phyloP scores from a whole-genome alignment of 1,140 invertebrate species.

The Spodoptera litura region DNA sequence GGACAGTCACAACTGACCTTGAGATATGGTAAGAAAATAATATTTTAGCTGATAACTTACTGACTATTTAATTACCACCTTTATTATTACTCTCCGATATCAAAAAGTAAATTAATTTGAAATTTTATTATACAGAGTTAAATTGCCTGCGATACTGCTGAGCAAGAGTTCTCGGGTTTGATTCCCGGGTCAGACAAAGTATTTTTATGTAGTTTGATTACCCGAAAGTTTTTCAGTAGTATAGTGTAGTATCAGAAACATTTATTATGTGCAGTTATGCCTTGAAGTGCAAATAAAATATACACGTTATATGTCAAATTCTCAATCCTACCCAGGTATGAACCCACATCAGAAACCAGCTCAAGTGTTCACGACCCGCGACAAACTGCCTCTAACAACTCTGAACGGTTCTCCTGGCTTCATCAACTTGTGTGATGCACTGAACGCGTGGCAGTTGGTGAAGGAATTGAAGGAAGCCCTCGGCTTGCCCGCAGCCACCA shows the following conservation, averaged over 20 bases:
- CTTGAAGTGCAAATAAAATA: background rate
- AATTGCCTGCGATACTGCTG: no score
- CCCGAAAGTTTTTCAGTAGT: no score
- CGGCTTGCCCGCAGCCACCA: slow-evolving; percentile 96
- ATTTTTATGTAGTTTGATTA: no score
- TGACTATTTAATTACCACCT: no score
- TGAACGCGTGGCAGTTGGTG: slow-evolving; percentile 99
- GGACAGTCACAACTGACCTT: slow-evolving; percentile 93
- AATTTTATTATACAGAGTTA: no score
- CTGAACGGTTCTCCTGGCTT: slow-evolving; percentile 98
- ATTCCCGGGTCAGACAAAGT: no score
- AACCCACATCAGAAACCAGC: slow-evolving; percentile 99
- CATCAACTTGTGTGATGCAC: slow-evolving; percentile 98
- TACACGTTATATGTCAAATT: background rate
- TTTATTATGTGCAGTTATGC: no score
- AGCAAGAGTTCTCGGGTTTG: no score
- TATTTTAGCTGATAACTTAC: background rate
- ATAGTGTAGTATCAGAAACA: no score
- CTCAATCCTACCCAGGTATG: slow-evolving; percentile 88
- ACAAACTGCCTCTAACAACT: slow-evolving; percentile 94
- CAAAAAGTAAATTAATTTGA: no score
- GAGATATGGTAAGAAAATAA: slow-evolving; percentile 91
- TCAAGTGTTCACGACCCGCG: slow-evolving; percentile 94
- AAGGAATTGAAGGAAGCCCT: slow-evolving; percentile 94
- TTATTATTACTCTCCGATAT: no score